Evolutionary conservation across 1,140 invertebrate genomes (phyloP).

Genomic region (Andricus grossulariae): DNA sequence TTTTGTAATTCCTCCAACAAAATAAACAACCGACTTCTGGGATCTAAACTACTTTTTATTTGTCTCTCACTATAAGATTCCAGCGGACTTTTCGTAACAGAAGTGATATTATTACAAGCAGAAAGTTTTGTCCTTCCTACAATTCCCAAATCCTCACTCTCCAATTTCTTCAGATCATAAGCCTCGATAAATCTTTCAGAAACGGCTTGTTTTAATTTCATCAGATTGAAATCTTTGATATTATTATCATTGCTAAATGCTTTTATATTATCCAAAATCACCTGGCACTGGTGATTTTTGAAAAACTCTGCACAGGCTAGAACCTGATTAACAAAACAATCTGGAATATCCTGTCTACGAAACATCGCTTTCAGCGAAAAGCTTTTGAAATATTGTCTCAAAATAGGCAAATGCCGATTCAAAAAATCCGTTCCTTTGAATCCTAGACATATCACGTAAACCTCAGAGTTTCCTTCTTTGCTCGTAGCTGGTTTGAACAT

Average conservation of each 20-base stretch:
- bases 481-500: slow-evolving; percentile 93
- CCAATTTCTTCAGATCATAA: slow-evolving; percentile 56
- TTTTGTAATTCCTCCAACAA: slow-evolving; percentile 38
- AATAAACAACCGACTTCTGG: slow-evolving; percentile 47
- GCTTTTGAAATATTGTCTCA: slow-evolving; percentile 76
- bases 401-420: slow-evolving; percentile 69
- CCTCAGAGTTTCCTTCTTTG: slow-evolving; percentile 95
- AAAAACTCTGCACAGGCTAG: slow-evolving; percentile 80
- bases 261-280: slow-evolving; percentile 81
- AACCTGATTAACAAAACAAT: slow-evolving; percentile 82
- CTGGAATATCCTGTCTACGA: slow-evolving; percentile 78
- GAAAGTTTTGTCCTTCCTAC: slow-evolving; percentile 50
- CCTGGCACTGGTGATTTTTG: slow-evolving; percentile 79
- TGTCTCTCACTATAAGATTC: slow-evolving; percentile 67
- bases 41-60: slow-evolving; percentile 47
- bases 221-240: slow-evolving; percentile 27
- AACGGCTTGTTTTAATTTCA: slow-evolving; percentile 53
- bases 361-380: slow-evolving; percentile 77
- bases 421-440: slow-evolving; percentile 77
- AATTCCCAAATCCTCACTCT: slow-evolving; percentile 47
- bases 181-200: slow-evolving; percentile 54
- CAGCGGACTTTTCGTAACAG: slow-evolving; percentile 25
- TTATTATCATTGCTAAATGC: slow-evolving; percentile 66
- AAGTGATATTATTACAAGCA: slow-evolving; percentile 17
- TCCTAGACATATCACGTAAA: slow-evolving; percentile 88